A percentile compares a stretch with the other conserved stretches of the same genome.
Conservation (phyloP, 1,140 invertebrate genomes). For the Ceratoteleas bidentatus region DNA sequence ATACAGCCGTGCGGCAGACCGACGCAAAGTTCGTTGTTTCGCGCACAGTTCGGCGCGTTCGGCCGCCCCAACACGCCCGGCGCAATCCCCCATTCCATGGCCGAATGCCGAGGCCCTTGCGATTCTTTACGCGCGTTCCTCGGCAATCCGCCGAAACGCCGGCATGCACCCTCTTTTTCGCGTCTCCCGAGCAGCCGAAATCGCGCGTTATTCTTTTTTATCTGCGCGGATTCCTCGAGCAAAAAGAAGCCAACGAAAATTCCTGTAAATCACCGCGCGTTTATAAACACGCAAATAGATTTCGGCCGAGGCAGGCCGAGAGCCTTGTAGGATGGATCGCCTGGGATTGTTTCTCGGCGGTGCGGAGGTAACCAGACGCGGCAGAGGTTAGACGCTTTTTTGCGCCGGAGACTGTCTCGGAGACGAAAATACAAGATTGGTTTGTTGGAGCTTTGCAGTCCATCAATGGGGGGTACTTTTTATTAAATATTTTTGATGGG, state of each 20-base stretch:
- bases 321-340: too few relatives aligned
- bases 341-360: too few relatives aligned
- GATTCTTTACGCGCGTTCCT: conserved; percentile 70
- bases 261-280: conserved; percentile 60
- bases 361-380: too few relatives aligned
- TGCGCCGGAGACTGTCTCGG: too few relatives aligned
- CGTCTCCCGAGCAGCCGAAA: conserved; percentile 53
- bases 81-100: conserved; percentile 56
- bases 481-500: too few relatives aligned
- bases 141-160: conserved; percentile 68
- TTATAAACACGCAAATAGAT: conserved; percentile 66
- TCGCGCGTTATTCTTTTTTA: conserved; percentile 62
- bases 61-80: conserved; percentile 49
- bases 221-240: conserved; percentile 27
- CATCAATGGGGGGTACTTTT: too few relatives aligned
- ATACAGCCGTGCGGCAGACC: conserved; percentile 28
- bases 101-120: conserved; percentile 65
- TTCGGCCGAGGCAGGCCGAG: conserved; percentile 3
- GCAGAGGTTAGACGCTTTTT: too few relatives aligned
- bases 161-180: conserved; percentile 67
- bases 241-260: conserved; percentile 42
- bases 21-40: conserved; percentile 56
- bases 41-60: conserved; percentile 53
- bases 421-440: too few relatives aligned
- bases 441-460: too few relatives aligned